Conservation (phyloP, 1,140 invertebrate species). For the Paracyclopina nana region DNA sequence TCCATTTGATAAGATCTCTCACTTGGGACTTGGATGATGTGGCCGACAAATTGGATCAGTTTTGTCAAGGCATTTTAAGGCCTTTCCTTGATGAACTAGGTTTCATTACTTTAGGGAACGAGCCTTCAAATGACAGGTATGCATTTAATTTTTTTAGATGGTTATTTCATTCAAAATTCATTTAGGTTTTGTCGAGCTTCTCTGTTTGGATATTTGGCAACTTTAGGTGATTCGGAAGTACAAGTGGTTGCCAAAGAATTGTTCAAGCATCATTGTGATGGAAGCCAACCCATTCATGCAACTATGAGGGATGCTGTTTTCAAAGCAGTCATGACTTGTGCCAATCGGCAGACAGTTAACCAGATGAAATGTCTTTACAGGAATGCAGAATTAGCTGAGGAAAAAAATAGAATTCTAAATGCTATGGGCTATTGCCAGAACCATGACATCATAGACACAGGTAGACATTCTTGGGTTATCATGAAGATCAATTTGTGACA, state of each 20-base stretch:
- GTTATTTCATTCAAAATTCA: neutral
- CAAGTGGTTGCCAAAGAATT: neutral
- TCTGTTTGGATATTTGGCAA: neutral
- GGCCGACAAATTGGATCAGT: neutral
- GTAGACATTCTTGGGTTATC: no score
- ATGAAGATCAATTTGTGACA: no score
- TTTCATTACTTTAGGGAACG: neutral
- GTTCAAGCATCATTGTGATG: slow-evolving; percentile 3
- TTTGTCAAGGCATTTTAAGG: neutral
- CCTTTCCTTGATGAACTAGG: neutral
- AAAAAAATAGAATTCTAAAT: slow-evolving; percentile 67
- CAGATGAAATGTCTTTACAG: slow-evolving; percentile 40
- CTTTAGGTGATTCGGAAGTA: neutral
- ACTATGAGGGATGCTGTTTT: neutral
- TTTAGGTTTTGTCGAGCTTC: neutral
- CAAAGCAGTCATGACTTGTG: neutral
- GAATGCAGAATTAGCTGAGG: slow-evolving; percentile 67
- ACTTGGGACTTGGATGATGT: no score
- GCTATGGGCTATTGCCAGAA: slow-evolving; percentile 50
- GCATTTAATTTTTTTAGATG: neutral
- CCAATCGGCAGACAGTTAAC: neutral
- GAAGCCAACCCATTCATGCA: neutral
- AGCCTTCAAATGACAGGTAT: neutral
- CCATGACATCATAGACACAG: no score
- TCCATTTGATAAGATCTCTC: neutral